These are phyloP conservation scores for Poliocrania exsul DNA, from an alignment of 2,797 vertebrate genomes.

Conservation along the genomic window DNA sequence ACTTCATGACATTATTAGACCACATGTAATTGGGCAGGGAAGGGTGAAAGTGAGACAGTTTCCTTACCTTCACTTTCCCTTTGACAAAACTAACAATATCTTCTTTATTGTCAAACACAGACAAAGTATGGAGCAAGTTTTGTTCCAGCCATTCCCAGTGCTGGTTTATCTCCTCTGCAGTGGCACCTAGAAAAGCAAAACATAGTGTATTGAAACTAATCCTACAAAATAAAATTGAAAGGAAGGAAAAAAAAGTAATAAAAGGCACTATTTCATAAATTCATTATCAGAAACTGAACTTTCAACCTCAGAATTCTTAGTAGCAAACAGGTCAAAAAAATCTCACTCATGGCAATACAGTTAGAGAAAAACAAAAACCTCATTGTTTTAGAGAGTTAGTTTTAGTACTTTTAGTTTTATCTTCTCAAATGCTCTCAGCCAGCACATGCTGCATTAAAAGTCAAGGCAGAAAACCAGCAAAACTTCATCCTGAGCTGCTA, in stretches of 20 bases:
- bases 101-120: constrained; percentile 96
- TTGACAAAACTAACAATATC: constrained; percentile 92
- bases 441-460: background rate
- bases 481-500: background rate
- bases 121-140: constrained; percentile 92
- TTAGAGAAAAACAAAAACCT: constrained; percentile 13
- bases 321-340: constrained; percentile 18
- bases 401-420: constrained; percentile 19
- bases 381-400: background rate
- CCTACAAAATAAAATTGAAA: background rate
- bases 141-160: constrained; percentile 97
- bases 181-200: constrained; percentile 83
- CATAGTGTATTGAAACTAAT: background rate
- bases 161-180: constrained; percentile 89
- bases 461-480: background rate
- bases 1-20: background rate
- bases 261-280: background rate
- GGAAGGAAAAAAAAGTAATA: background rate
- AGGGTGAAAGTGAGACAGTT: background rate
- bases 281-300: constrained; percentile 10
- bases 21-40: background rate
- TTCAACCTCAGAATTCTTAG: background rate
- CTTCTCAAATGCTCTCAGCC: background rate
- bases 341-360: background rate
- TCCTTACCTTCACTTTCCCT: constrained; percentile 93